Evolutionary conservation across 2,113 vertebrate genomes (phyloP).

Genomic region (Rhinogobius similis): DNA sequence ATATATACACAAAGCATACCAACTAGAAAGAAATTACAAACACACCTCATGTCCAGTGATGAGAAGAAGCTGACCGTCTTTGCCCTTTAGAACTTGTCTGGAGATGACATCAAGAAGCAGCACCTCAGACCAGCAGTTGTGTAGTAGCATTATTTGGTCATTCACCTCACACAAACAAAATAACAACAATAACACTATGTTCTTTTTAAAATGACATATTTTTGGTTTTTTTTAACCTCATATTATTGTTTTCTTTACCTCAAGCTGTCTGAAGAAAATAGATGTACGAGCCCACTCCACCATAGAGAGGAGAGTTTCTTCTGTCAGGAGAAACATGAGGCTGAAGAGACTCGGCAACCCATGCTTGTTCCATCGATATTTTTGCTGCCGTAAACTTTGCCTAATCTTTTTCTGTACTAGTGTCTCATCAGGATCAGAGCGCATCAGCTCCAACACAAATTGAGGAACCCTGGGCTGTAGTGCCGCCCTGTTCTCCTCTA

Average conservation of each 20-base stretch:
- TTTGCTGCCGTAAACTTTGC: constrained; percentile 84
- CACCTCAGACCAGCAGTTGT: constrained; percentile 93
- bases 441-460: constrained; percentile 85
- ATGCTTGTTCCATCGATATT: constrained; percentile 65
- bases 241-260: constrained; percentile 74
- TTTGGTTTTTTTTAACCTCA: too few species aligned
- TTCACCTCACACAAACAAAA: constrained; percentile 77
- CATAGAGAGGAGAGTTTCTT: constrained; percentile 90
- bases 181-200: background rate
- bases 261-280: constrained; percentile 91
- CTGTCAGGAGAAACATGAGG: constrained; percentile 87
- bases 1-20: background rate
- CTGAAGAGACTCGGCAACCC: constrained; percentile 80
- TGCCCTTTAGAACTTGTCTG: constrained; percentile 86
- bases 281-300: constrained; percentile 93
- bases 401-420: constrained; percentile 83
- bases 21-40: background rate
- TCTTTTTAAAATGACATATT: background rate
- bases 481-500: constrained; percentile 61
- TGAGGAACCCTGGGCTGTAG: constrained; percentile 72
- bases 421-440: constrained; percentile 85
- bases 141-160: constrained; percentile 93
- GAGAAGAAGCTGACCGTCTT: constrained; percentile 84
- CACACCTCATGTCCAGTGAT: constrained; percentile 90
- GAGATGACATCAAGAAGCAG: constrained; percentile 89